phyloP scores from a whole-genome alignment of 2,797 vertebrate species.

The Spinibarbus caldwelli region DNA sequence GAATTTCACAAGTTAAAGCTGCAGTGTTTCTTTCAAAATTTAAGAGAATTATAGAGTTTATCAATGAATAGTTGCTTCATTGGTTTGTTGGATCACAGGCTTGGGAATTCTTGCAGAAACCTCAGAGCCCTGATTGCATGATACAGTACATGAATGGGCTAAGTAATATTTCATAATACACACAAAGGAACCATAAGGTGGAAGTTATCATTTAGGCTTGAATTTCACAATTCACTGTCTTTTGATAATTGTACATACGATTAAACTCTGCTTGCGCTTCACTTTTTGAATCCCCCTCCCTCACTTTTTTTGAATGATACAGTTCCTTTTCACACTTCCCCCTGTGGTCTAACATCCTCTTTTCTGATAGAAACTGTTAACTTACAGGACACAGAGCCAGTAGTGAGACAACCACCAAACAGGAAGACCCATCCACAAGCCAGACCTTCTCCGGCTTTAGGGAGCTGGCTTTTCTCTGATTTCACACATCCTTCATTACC shows the following conservation, averaged over 20 bases:
- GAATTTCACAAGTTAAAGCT: background rate
- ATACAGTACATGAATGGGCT: conserved; percentile 16
- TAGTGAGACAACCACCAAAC: conserved; percentile 57
- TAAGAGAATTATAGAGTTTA: background rate
- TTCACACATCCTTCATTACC: conserved; percentile 54
- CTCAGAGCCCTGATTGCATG: background rate
- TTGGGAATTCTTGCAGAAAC: conserved; percentile 20
- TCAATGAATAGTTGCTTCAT: conserved; percentile 38
- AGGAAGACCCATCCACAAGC: conserved; percentile 59
- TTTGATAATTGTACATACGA: conserved; percentile 38
- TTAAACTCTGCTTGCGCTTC: conserved; percentile 58
- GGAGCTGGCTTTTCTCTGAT: conserved; percentile 47
- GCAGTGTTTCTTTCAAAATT: conserved; percentile 1
- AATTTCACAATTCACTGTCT: conserved; percentile 41
- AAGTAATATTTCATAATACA: conserved; percentile 36
- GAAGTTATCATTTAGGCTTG: conserved; percentile 56
- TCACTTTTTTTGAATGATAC: conserved; percentile 73
- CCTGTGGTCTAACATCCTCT: conserved; percentile 84
- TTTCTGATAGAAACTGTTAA: conserved; percentile 61
- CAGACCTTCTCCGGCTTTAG: conserved; percentile 46
- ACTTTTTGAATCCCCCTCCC: conserved; percentile 58
- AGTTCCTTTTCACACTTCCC: conserved; percentile 85
- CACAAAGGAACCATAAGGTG: conserved; percentile 8
- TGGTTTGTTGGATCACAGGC: conserved; percentile 43
- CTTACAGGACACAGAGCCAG: conserved; percentile 54